Percentiles rank a stretch among this genome's conserved stretches.
phyloP scores from a whole-genome alignment of 1,140 invertebrate species.

The Stegodyphus mimosarum region DNA sequence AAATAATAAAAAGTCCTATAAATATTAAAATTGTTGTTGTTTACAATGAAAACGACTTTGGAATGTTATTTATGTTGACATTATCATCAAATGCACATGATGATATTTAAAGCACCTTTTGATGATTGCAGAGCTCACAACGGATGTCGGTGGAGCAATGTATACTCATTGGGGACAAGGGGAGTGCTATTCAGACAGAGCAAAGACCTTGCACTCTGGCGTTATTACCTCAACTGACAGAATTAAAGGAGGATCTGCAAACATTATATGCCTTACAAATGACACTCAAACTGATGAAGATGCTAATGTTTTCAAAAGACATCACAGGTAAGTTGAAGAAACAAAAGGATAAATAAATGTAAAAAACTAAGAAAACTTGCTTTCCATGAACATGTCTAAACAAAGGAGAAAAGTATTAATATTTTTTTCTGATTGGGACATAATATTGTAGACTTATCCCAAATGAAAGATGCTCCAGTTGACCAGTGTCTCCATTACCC shows the following conservation, averaged over 20 bases:
- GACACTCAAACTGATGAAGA: conserved; percentile 8
- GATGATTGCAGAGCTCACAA: conserved; percentile 1
- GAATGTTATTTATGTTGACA: too few species aligned
- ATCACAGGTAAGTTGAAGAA: conserved; percentile 26
- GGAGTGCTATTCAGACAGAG: neutral
- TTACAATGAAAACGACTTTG: too few species aligned
- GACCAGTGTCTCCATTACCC: neutral
- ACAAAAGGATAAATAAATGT: neutral
- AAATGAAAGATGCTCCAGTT: neutral
- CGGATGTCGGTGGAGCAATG: conserved; percentile 36
- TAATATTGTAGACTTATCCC: neutral
- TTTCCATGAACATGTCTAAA: neutral
- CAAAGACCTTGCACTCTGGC: conserved; percentile 4
- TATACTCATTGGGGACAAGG: conserved; percentile 25
- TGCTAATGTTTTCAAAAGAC: conserved; percentile 9
- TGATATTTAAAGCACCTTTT: neutral
- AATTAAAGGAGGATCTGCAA: conserved; percentile 27
- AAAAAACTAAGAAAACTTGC: neutral
- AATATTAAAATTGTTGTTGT: too few species aligned
- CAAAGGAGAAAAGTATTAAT: neutral
- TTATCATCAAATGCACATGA: too few species aligned
- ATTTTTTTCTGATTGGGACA: neutral
- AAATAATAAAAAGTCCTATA: too few species aligned
- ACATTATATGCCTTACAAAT: conserved; percentile 22
- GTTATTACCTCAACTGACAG: conserved; percentile 31